Conservation (phyloP, 2,113 vertebrate genomes). For the Percopsis transmontana region DNA sequence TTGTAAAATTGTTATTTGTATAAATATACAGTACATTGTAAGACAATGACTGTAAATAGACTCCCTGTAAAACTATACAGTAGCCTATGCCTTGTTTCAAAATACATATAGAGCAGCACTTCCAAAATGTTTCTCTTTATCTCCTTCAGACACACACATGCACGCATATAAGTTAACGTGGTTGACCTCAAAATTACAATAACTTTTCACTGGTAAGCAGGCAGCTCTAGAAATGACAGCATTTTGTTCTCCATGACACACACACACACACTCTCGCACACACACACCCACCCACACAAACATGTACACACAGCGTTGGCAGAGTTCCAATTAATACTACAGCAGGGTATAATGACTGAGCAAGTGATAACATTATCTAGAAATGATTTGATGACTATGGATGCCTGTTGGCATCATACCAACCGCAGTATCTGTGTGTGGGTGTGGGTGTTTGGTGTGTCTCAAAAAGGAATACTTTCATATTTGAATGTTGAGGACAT, state of each 20-base stretch:
- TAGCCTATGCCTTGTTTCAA: no score
- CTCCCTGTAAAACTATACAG: no score
- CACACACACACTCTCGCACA: constrained; percentile 9
- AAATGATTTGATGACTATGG: not conserved
- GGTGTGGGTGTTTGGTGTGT: constrained; percentile 25
- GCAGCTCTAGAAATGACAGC: no score
- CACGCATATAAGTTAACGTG: not conserved
- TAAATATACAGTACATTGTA: no score
- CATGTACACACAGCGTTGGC: constrained; percentile 56
- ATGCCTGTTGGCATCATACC: constrained; percentile 44
- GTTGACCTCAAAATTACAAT: not conserved
- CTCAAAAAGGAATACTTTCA: constrained; percentile 26
- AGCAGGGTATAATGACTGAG: constrained; percentile 60
- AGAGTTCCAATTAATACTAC: constrained; percentile 71
- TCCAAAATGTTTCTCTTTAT: not conserved
- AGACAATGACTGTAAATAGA: no score
- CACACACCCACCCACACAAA: constrained; percentile 36
- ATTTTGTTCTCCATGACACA: constrained; percentile 5
- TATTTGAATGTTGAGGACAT: constrained; percentile 1
- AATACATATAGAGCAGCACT: no score
- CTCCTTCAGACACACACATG: not conserved
- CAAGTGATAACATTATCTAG: constrained; percentile 62
- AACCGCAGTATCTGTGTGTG: not conserved
- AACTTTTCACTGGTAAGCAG: constrained; percentile 9
- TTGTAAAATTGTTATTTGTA: no score